A percentile compares a stretch with the other conserved stretches of the same genome.
These are phyloP conservation scores for Apteryx owenii DNA, from an alignment of 2,113 vertebrate species.

Conservation along the genomic window DNA sequence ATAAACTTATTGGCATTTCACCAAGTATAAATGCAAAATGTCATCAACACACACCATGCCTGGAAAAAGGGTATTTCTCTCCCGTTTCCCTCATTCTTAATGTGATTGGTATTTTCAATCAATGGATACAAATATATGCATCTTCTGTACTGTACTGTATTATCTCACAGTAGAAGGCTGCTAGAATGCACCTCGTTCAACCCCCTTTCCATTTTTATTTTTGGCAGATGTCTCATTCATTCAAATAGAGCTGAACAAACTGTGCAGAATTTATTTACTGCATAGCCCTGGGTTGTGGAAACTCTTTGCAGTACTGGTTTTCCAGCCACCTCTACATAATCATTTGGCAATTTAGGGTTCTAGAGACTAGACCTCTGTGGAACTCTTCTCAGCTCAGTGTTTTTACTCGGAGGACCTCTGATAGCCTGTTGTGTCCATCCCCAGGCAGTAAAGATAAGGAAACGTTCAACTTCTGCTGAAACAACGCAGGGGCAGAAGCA, in stretches of 20 bases:
- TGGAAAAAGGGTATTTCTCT: not conserved
- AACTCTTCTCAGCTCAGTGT: not conserved
- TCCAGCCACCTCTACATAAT: not conserved
- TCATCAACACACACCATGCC: not conserved
- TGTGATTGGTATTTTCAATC: not conserved
- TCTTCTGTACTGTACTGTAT: not conserved
- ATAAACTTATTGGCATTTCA: not conserved
- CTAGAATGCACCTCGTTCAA: not conserved
- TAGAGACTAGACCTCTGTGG: not conserved
- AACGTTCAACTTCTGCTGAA: not conserved
- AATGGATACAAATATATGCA: not conserved
- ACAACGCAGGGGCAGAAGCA: not conserved
- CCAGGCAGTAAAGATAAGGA: not conserved
- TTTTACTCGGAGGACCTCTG: not conserved
- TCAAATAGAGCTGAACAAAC: not conserved
- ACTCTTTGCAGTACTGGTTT: not conserved
- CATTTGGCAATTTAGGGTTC: not conserved
- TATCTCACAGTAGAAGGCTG: not conserved
- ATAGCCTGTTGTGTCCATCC: not conserved
- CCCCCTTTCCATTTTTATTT: not conserved
- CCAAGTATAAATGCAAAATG: not conserved
- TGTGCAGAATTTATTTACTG: not conserved
- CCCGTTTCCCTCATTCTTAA: not conserved
- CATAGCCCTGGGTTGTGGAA: not conserved
- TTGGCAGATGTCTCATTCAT: not conserved